Evolutionary conservation across 2,888 invertebrate genomes (phyloP), one percentile per base, ranked within the genome.

Genomic region (Lepidochrysops patricia): DNA sequence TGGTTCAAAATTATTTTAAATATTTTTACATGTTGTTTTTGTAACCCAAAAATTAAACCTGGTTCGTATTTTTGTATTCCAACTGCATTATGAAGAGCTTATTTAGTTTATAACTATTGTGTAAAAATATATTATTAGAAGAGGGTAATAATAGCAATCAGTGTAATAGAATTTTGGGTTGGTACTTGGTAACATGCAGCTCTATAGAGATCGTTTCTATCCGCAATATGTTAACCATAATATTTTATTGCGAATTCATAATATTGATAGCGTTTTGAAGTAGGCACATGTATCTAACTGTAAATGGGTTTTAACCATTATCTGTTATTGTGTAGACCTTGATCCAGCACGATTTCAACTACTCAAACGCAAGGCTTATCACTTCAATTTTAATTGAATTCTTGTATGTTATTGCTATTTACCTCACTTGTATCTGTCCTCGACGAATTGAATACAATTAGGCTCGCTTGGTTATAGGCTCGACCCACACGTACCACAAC

Each of bases 301-400:
- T 50, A 26, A 50, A 50, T 50, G n/a, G 9, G 15, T 19, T 54
- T 54, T 29, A 54, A 19, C 54, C 54, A 54, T 54, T 54, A 32
- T 54, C 54, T 19, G 29, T 54, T 54, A 54, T 54, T 54, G 32
- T 52, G 7, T 19, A 54, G 54, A 54, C 54, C 54, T 54, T 29
- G 32, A 54, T 54, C 13, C 54, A 13, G 15, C 54, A 54, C 54
- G 32, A 32, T 32, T 54, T 54, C 19, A 52, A 27, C 27, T 9
- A 52, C 27, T 9, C 27, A 26, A 52, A 26, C 27, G 50, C 50
- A 50, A 50, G 50, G 50, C 26, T 50, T 50, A 12, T 25, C n/a
- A 50, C n/a, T 50, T 26, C 26, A 50, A 13, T 49, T 49, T 49
- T 23, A 49, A 49, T 49, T 49, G 49, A 49, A 49, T 50, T 7